Evolutionary conservation across 2,113 vertebrate genomes (phyloP), one percentile per base, ranked within the genome.

Genomic region (human (Homo sapiens)): DNA sequence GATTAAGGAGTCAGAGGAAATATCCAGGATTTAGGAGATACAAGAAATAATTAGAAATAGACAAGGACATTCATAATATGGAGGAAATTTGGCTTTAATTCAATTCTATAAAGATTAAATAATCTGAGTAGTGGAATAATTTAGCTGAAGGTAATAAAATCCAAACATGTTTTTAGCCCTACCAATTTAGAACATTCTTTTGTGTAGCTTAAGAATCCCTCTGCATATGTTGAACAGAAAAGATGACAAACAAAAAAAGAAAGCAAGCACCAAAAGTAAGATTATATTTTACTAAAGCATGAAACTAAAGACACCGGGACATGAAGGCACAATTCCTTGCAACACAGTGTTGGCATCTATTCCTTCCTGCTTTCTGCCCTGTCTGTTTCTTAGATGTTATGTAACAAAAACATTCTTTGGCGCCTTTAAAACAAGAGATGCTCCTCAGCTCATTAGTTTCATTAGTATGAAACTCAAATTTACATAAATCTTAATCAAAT

Each of bases 391-490:
- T 55, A 82, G 59, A 52, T 2, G 78, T 14, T 17, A 64, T 32
- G 1, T 22, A 76, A 86, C 8, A 86, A 30, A n/a, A 72, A 85
- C 6, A 83, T 27, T 64, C 50, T 85, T 55, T 76, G 55, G 35
- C 6, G 32, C 13, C n/a, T 93, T 93, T 94, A 55, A 97, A 91
- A 94, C 35, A 89, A 90, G 13, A 76, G 30, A 86, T 80, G 16
- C 12, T n/a, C 7, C 68, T 86, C 20, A 83, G 73, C 6, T 93
- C 14, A 48, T 59, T n/a, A 59, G 5, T 76, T 95, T 86, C 59
- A 79, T 55, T 0, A 45, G 50, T 72, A 22, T 59, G 38, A 75
- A 96, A 72, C 3, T 38, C 73, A 96, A 96, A 85, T 23, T 81
- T 73, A 35, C 1, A 55, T 16, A 61, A 76, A 73, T 81, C 38